Evolutionary conservation across 2,113 vertebrate genomes (phyloP), one percentile per base, ranked within the genome.

Genomic region (Galemys pyrenaicus): DNA sequence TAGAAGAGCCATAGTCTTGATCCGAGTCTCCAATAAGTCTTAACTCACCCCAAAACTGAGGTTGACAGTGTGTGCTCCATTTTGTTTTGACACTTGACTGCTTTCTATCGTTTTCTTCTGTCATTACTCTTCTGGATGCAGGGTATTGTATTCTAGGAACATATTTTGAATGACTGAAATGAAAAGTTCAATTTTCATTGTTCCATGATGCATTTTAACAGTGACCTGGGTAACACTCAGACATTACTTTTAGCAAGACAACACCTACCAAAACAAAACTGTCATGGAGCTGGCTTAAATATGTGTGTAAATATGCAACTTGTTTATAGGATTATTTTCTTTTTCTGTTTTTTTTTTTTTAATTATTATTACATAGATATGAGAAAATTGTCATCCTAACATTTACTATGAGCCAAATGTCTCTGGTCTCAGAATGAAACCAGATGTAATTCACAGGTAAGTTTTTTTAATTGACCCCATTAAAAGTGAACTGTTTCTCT

Each of bases 151-250:
- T 24, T 51, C 2, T 79, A 67, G 49, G 20, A 8, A 83, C 35
- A 83, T 56, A 83, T 70, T 87, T 28, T 35, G 7, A 79, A 86
- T 6, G 70, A 5, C 3, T 70, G 11, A 86, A 91, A 91, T 73
- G 54, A 67, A 93, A 91, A 17, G 9, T 41, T 88, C 41, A n/a
- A 3, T 54, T 86, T 96, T 89, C 64, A 85, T 85, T 94, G 51
- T 44, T 44, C 67, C 56, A 82, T 93, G 56, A 93, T 49, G 62
- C 88, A 88, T 89, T 88, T 89, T 93, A 89, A 92, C 85, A 91
- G 54, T 62, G 24, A 95, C 44, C 73, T 94, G 16, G 46, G 67
- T 85, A 91, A 75, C 73, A 44, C 19, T 71, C 46, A 93, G 87
- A 71, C 46, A 81, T 46, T 35, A 24, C 54, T 96, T 95, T 86